These are phyloP conservation scores for Naso thynnoides DNA, from an alignment of 2,797 vertebrate species.

Conservation along the genomic window DNA sequence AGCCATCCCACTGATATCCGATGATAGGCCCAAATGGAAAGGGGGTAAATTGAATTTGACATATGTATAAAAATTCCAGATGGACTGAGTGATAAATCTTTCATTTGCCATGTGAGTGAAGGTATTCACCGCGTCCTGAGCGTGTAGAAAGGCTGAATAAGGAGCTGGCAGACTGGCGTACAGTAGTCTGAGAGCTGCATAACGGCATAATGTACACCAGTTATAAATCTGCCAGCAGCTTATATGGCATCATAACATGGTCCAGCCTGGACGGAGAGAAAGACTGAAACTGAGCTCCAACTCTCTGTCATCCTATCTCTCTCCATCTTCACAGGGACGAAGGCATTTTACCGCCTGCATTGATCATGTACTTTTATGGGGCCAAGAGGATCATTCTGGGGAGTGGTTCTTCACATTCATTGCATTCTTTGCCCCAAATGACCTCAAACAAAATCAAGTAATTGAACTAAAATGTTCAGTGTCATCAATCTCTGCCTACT, in stretches of 20 bases:
- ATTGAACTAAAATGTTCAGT: constrained; percentile 69
- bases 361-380: constrained; percentile 71
- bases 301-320: constrained; percentile 44
- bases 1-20: constrained; percentile 7
- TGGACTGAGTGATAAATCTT: constrained; percentile 38
- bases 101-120: constrained; percentile 42
- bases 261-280: constrained; percentile 45
- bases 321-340: constrained; percentile 46
- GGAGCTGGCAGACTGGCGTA: constrained; percentile 66
- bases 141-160: constrained; percentile 72
- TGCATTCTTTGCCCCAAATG: constrained; percentile 60
- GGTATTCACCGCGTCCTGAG: constrained; percentile 50
- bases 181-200: constrained; percentile 54
- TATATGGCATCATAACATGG: constrained; percentile 50
- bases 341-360: constrained; percentile 59
- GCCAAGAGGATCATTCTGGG: constrained; percentile 57
- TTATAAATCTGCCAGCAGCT: constrained; percentile 72
- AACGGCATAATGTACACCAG: constrained; percentile 59
- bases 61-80: constrained; percentile 49
- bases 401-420: constrained; percentile 61
- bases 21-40: constrained; percentile 18
- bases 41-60: constrained; percentile 42
- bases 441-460: constrained; percentile 69
- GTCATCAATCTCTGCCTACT: constrained; percentile 63
- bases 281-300: constrained; percentile 46